Evolutionary conservation across 1,140 invertebrate species (phyloP).

Genomic region (Orchesella cincta): DNA sequence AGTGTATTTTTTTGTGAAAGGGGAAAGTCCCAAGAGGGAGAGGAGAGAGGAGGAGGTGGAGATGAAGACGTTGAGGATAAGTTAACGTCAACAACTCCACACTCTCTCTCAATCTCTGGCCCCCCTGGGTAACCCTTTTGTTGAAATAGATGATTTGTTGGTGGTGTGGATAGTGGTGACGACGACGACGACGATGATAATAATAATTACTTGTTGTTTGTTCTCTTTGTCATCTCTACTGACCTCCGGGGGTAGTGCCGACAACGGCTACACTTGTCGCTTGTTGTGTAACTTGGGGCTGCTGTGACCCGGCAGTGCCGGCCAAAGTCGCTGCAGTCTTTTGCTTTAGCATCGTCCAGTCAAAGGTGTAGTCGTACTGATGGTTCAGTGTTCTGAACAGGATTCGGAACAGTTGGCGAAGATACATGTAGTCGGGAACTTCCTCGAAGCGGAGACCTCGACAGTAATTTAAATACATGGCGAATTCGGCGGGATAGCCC

Average conservation of each 20-base stretch:
- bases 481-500: conserved; percentile 94
- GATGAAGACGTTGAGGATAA: too few relatives aligned
- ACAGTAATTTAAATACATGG: conserved; percentile 98
- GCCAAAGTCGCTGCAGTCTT: conserved; percentile 62
- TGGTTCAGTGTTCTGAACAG: conserved; percentile 98
- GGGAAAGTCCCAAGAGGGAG: too few relatives aligned
- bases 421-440: conserved; percentile 96
- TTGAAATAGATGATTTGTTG: too few relatives aligned
- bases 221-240: conserved; percentile 12
- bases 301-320: conserved; percentile 49
- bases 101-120: too few relatives aligned
- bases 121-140: too few relatives aligned
- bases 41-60: too few relatives aligned
- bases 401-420: conserved; percentile 94
- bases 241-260: conserved; percentile 37
- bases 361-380: conserved; percentile 99
- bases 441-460: conserved; percentile 94
- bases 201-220: too few relatives aligned
- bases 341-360: conserved; percentile 99
- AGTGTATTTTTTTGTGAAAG: too few relatives aligned
- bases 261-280: conserved; percentile 44
- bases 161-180: too few relatives aligned
- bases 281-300: conserved; percentile 38
- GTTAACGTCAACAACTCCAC: too few relatives aligned
- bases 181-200: too few relatives aligned